Evolutionary conservation across 2,888 invertebrate species (phyloP), one percentile per base, ranked within the genome.

Genomic region (Eretmocerus hayati): DNA sequence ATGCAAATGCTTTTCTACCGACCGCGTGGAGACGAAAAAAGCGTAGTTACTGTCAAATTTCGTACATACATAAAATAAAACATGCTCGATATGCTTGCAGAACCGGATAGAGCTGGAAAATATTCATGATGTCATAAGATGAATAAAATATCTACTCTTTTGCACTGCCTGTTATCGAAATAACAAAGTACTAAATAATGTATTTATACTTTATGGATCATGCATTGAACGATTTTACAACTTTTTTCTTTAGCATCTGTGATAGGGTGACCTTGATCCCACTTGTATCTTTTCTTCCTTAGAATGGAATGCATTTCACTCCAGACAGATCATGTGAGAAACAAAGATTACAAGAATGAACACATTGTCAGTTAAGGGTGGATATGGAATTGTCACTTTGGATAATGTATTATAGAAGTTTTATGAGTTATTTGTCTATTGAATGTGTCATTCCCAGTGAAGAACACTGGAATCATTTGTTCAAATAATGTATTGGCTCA

Each of bases 341-440:
- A 53, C 41, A 42, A 42, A 9, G 23, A 38, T 30, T 16, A 38
- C 30, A 30, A 30, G 11, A 45, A 40, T 44, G 44, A 15, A 19
- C 36, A 26, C 11, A 16, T 40, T 42, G 19, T 47, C 37, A 37
- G 47, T 33, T 53, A 55, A 52, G 50, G 49, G 58, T 53, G 53
- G 56, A 59, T 44, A 51, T 46, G 47, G 53, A 57, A 58, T 61
- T 58, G 56, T 63, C 61, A 62, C 63, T 65, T 64, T 65, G 64
- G 65, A 64, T 62, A 56, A 66, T 65, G 56, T 69, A 69, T 66
- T 60, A 69, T 69, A 70, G 66, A 67, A 66, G 63, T 61, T 64
- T 65, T 64, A 66, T 62, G 61, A 47, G 63, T 67, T 67, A 67
- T 69, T 67, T 67, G 66, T 67, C 63, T 58, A 67, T 59, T 59